phyloP scores from a whole-genome alignment of 1,140 invertebrate species.

The Drosophila trapezifrons region DNA sequence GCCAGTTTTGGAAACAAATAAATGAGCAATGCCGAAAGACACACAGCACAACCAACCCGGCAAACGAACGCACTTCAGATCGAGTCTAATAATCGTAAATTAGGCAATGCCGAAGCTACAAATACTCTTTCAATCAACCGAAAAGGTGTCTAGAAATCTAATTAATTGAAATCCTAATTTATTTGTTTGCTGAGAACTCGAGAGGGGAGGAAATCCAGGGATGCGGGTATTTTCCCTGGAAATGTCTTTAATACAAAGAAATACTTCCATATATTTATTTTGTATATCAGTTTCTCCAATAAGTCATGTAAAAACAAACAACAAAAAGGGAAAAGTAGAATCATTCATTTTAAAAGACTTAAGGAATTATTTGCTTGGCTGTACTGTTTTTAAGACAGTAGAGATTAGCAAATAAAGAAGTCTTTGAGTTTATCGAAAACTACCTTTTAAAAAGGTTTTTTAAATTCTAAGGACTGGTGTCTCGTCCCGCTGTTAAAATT shows the following conservation, averaged over 20 bases:
- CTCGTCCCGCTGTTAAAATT: too few species aligned
- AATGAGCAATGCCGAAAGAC: slow-evolving; percentile 32
- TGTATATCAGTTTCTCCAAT: neutral
- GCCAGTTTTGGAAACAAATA: slow-evolving; percentile 24
- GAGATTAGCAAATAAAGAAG: too few species aligned
- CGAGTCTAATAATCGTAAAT: neutral
- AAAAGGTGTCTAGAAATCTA: neutral
- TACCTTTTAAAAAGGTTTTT: too few species aligned
- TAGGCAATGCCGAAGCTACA: neutral
- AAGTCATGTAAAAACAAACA: too few species aligned
- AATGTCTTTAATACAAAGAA: neutral
- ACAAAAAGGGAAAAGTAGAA: too few species aligned
- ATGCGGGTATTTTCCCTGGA: neutral
- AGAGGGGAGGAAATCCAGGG: neutral
- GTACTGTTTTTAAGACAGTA: too few species aligned
- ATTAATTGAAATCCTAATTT: neutral
- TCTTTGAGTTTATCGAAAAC: too few species aligned
- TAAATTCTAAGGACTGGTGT: too few species aligned
- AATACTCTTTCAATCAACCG: slow-evolving; percentile 3
- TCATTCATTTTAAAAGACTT: too few species aligned
- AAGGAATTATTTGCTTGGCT: too few species aligned
- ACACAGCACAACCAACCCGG: neutral
- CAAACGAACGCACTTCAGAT: slow-evolving; percentile 24
- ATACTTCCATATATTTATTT: neutral
- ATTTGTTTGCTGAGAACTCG: neutral